These are phyloP conservation scores for Pterois miles DNA, from an alignment of 2,797 vertebrate species.

Conservation along the genomic window DNA sequence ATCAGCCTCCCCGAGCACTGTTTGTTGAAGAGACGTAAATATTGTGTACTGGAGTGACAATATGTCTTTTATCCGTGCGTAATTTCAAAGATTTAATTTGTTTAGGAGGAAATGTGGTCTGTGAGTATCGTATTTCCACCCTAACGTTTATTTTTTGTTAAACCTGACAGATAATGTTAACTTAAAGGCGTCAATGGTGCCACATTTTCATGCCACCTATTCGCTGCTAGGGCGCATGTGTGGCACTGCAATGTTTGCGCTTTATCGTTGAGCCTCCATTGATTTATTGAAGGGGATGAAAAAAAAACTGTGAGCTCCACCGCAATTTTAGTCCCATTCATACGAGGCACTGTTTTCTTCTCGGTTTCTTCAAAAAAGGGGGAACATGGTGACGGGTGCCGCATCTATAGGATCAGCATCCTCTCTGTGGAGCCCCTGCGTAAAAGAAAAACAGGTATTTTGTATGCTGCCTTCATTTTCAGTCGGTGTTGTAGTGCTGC, in stretches of 20 bases:
- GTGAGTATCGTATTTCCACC: slow-evolving; percentile 10
- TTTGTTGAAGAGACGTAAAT: neutral
- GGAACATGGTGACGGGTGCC: slow-evolving; percentile 58
- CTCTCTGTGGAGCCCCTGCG: slow-evolving; percentile 60
- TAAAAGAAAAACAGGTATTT: slow-evolving; percentile 64
- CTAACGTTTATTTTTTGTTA: neutral
- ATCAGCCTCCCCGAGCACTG: neutral
- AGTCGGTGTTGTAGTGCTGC: slow-evolving; percentile 56
- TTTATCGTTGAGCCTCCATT: slow-evolving; percentile 44
- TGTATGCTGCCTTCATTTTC: slow-evolving; percentile 44
- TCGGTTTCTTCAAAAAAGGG: slow-evolving; percentile 31
- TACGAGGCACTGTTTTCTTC: slow-evolving; percentile 14
- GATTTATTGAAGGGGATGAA: slow-evolving; percentile 1
- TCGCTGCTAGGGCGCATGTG: slow-evolving; percentile 38
- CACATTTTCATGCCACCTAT: slow-evolving; percentile 34
- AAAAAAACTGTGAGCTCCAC: neutral
- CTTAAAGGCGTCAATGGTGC: slow-evolving; percentile 40
- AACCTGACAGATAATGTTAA: neutral
- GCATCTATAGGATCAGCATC: slow-evolving; percentile 60
- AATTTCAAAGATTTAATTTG: slow-evolving; percentile 42
- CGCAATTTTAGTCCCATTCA: slow-evolving; percentile 14
- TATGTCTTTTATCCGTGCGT: slow-evolving; percentile 15
- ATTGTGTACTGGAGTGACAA: neutral
- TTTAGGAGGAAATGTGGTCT: neutral
- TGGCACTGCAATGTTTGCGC: slow-evolving; percentile 39